A percentile compares a stretch with the other conserved stretches of the same genome.
Evolutionary conservation across 2,113 vertebrate species (phyloP).

Genomic region (Triplophysa tibetana): DNA sequence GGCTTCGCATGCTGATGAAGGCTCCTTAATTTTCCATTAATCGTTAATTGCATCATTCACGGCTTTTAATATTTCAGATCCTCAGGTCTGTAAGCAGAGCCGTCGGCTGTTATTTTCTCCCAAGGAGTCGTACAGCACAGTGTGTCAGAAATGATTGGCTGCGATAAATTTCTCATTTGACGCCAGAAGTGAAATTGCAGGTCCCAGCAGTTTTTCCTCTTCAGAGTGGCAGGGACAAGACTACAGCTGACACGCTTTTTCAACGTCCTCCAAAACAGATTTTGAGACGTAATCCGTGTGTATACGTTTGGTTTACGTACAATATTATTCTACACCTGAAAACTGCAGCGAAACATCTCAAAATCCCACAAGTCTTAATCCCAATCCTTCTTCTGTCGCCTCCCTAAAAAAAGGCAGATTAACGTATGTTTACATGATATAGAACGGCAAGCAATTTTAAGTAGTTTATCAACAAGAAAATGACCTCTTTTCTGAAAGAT

Average conservation of each 20-base stretch:
- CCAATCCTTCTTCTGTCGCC: background rate
- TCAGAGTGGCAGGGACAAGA: background rate
- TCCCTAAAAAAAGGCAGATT: background rate
- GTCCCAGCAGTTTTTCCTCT: constrained; percentile 6
- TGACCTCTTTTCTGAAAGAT: constrained; percentile 24
- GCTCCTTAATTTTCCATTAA: constrained; percentile 7
- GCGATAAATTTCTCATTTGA: constrained; percentile 35
- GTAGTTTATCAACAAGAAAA: constrained; percentile 20
- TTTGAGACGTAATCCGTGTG: background rate
- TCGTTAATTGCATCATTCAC: constrained; percentile 28
- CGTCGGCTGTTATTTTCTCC: constrained; percentile 7
- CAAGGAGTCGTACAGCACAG: background rate
- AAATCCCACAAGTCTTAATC: constrained; percentile 1
- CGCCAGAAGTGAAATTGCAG: constrained; percentile 22
- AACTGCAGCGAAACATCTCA: constrained; percentile 13
- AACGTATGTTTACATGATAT: background rate
- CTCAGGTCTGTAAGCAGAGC: constrained; percentile 6
- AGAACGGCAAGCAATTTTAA: background rate
- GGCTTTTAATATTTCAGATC: constrained; percentile 35
- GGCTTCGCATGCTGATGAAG: constrained; percentile 2
- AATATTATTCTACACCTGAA: background rate
- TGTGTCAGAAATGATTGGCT: constrained; percentile 11
- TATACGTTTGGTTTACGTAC: background rate
- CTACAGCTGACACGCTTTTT: constrained; percentile 1
- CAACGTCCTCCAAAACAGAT: background rate